Conservation (phyloP, 35 echinoderm and acorn worm genomes). For the Hemicentrotus pulcherrimus region DNA sequence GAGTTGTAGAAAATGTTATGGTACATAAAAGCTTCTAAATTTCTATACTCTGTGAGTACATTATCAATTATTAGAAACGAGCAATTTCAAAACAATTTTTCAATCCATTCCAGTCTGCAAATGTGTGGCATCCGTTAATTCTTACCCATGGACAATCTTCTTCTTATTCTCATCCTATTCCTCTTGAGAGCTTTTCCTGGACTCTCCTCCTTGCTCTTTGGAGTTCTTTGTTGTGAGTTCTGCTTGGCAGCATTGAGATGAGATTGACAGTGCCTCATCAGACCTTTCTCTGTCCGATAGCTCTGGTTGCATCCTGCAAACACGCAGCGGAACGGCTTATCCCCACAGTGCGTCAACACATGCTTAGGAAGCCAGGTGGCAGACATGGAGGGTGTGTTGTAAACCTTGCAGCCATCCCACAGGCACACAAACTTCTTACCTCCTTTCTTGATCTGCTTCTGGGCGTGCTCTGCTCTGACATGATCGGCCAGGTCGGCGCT, state of each 20-base stretch:
- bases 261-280: conserved; percentile 79
- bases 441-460: conserved; percentile 78
- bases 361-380: conserved; percentile 87
- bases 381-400: conserved; percentile 86
- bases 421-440: conserved; percentile 87
- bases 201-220: conserved; percentile 91
- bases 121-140: not conserved
- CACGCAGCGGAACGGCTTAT: conserved; percentile 88
- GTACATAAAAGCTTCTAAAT: no score
- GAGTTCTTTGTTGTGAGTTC: conserved; percentile 71
- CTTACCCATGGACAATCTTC: conserved; percentile 86
- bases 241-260: conserved; percentile 82
- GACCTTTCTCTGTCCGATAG: conserved; percentile 75
- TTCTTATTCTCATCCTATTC: conserved; percentile 80
- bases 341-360: conserved; percentile 86
- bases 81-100: not conserved
- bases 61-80: not conserved
- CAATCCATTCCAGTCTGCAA: not conserved
- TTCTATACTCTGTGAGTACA: no score
- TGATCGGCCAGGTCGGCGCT: conserved; percentile 96
- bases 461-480: conserved; percentile 74
- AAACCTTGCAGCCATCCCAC: conserved; percentile 97
- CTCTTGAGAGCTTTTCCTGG: conserved; percentile 87
- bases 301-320: conserved; percentile 81
- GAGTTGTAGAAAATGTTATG: no score